Conservation (phyloP, 2,888 invertebrate genomes). For the Caenorhabditis sp. region DNA sequence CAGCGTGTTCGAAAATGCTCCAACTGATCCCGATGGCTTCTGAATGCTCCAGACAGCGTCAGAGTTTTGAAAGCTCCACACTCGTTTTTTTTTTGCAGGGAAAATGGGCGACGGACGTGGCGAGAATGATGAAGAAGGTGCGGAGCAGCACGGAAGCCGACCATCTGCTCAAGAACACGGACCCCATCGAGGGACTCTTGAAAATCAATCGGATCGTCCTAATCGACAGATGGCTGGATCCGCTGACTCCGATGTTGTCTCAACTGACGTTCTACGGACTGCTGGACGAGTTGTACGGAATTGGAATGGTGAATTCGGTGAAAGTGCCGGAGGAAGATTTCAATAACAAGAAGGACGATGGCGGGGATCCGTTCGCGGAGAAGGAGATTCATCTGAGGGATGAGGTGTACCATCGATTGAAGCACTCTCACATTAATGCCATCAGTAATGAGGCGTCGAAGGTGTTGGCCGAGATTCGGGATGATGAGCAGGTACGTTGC, state of each 20-base stretch:
- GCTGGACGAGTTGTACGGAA: conserved; percentile 87
- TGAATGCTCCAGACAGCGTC: too few relatives aligned
- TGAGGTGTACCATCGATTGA: conserved; percentile 73
- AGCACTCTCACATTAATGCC: conserved; percentile 74
- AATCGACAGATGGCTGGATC: conserved; percentile 93
- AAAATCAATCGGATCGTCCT: conserved; percentile 85
- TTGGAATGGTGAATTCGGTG: conserved; percentile 72
- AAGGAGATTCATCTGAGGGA: conserved; percentile 76
- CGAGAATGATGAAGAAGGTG: conserved; percentile 70
- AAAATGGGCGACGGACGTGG: conserved; percentile 73
- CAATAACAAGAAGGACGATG: conserved; percentile 34
- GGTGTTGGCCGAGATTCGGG: conserved; percentile 72
- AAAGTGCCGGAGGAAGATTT: conserved; percentile 70
- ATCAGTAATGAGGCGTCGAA: conserved; percentile 72
- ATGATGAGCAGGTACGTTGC: conserved; percentile 73
- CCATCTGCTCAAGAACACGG: conserved; percentile 16
- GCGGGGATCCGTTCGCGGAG: conserved; percentile 64
- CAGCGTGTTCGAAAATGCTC: too few relatives aligned
- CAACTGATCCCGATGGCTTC: too few relatives aligned
- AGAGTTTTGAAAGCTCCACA: too few relatives aligned
- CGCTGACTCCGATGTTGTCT: conserved; percentile 93
- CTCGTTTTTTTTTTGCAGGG: conserved; percentile 33
- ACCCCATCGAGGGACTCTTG: conserved; percentile 31
- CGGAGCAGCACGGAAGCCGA: conserved; percentile 37
- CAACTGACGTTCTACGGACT: conserved; percentile 98